Conservation (phyloP, 2,888 invertebrate genomes). For the Eupithecia exiguata region DNA sequence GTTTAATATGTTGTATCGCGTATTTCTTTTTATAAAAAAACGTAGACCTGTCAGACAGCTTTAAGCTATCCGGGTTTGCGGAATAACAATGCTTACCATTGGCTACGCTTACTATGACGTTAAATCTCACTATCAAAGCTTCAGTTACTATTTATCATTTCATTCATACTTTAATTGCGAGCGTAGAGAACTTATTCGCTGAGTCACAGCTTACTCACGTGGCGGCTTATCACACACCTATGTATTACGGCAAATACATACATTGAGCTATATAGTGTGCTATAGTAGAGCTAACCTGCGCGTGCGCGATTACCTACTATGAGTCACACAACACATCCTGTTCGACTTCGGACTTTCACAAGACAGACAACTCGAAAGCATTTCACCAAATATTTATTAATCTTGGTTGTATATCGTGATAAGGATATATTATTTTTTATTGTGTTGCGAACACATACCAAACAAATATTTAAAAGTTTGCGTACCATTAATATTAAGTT, state of each 20-base stretch:
- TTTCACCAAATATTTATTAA: conserved; percentile 40
- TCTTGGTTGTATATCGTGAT: neutral
- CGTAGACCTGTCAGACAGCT: neutral
- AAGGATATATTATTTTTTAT: neutral
- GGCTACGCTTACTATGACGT: neutral
- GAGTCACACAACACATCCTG: conserved; percentile 78
- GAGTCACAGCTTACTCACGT: conserved; percentile 76
- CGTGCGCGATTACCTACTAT: conserved; percentile 71
- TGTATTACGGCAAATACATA: conserved; percentile 58
- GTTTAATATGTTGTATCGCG: neutral
- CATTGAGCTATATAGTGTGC: neutral
- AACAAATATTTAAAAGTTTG: neutral
- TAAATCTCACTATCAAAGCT: neutral
- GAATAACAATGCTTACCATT: neutral
- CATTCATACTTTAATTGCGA: conserved; percentile 37
- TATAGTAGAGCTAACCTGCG: conserved; percentile 74
- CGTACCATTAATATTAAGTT: neutral
- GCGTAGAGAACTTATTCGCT: conserved; percentile 47
- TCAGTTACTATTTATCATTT: conserved; percentile 21
- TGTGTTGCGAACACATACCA: neutral
- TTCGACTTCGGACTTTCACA: conserved; percentile 77
- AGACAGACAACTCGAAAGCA: conserved; percentile 55
- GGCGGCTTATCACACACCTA: conserved; percentile 70
- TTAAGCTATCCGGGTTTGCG: neutral
- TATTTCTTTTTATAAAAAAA: neutral